phyloP scores from a whole-genome alignment of 2,888 invertebrate species.

The Leptopilina syphax region DNA sequence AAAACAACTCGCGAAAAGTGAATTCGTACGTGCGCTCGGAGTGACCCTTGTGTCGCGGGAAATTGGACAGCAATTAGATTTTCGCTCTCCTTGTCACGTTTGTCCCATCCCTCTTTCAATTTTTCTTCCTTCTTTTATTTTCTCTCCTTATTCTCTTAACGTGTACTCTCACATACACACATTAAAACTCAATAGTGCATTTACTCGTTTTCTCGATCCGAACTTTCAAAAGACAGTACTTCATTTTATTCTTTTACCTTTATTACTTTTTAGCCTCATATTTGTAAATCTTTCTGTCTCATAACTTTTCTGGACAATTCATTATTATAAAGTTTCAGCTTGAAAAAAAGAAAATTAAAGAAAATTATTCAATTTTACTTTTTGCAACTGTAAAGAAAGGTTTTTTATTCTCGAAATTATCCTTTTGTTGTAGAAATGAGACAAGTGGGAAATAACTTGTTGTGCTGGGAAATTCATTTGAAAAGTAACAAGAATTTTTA shows the following conservation, averaged over 20 bases:
- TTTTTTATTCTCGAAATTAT: neutral
- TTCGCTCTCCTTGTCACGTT: slow-evolving; percentile 51
- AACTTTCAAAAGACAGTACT: slow-evolving; percentile 56
- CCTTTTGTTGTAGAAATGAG: neutral
- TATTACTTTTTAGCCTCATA: slow-evolving; percentile 32
- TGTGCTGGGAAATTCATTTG: neutral
- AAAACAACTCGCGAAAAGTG: slow-evolving; percentile 46
- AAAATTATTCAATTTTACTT: too few species aligned
- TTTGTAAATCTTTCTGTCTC: slow-evolving; percentile 13
- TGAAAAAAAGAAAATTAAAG: too few species aligned
- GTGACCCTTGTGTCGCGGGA: slow-evolving; percentile 56
- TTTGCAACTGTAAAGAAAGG: too few species aligned
- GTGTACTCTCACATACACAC: slow-evolving; percentile 48
- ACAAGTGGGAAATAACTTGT: neutral
- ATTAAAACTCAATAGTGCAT: slow-evolving; percentile 56
- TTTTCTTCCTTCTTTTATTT: slow-evolving; percentile 49
- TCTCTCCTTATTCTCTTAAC: slow-evolving; percentile 44
- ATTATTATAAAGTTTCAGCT: too few species aligned
- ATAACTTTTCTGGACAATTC: neutral
- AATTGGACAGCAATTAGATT: slow-evolving; percentile 64
- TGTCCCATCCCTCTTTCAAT: slow-evolving; percentile 54
- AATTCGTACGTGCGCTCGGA: slow-evolving; percentile 52
- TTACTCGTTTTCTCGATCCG: slow-evolving; percentile 58
- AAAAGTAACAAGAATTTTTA: neutral
- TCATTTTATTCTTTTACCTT: slow-evolving; percentile 52